Evolutionary conservation across 2,113 vertebrate genomes (phyloP).

Genomic region (Xiphophorus couchianus): DNA sequence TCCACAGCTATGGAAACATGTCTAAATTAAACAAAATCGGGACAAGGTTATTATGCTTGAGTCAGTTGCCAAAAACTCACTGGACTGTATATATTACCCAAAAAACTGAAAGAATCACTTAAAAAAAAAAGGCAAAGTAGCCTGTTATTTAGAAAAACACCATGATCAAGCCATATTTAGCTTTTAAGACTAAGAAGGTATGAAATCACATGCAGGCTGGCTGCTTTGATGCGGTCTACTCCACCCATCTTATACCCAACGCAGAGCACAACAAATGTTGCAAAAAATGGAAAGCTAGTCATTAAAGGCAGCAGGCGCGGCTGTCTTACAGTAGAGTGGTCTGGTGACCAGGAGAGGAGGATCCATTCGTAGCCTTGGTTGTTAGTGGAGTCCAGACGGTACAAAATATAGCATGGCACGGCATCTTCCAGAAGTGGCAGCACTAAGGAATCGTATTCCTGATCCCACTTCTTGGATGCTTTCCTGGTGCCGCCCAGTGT

Average conservation of each 20-base stretch:
- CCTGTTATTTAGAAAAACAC: constrained; percentile 14
- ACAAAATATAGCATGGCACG: constrained; percentile 91
- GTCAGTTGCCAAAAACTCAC: too few relatives aligned
- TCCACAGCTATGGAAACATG: constrained; percentile 5
- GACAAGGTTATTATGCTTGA: too few relatives aligned
- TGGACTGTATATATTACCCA: background rate
- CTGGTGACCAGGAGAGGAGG: constrained; percentile 96
- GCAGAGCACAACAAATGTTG: constrained; percentile 38
- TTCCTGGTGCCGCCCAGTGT: constrained; percentile 81
- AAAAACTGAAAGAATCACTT: constrained; percentile 5
- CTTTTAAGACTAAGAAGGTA: constrained; percentile 26
- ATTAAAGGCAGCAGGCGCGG: constrained; percentile 41
- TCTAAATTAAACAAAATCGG: constrained; percentile 7
- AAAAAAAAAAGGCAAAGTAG: background rate
- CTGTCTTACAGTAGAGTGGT: constrained; percentile 88
- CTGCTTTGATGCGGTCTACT: constrained; percentile 54
- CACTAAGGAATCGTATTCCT: constrained; percentile 90
- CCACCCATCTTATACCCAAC: constrained; percentile 42
- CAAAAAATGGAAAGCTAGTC: constrained; percentile 30
- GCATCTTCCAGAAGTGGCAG: constrained; percentile 90
- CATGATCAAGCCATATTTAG: constrained; percentile 32
- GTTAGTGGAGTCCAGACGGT: constrained; percentile 93
- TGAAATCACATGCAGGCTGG: constrained; percentile 11
- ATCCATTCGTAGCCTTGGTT: constrained; percentile 96
- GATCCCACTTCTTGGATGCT: constrained; percentile 88